Percentiles rank a stretch among this genome's conserved stretches.
These are phyloP conservation scores for Forbesichthys papilliferus DNA, from an alignment of 2,113 vertebrate species.

Conservation along the genomic window DNA sequence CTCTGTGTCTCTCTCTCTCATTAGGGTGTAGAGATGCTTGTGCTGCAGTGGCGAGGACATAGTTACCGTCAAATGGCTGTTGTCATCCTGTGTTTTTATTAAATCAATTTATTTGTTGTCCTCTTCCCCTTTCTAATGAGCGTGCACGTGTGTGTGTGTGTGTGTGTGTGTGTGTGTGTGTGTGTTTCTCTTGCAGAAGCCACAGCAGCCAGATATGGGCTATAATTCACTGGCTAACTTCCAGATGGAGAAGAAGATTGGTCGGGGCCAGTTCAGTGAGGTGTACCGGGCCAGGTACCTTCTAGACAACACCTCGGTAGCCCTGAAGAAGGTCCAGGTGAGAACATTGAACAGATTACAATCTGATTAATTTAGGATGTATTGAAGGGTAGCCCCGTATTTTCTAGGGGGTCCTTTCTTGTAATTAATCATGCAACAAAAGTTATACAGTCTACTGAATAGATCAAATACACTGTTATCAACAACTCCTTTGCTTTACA, in stretches of 20 bases:
- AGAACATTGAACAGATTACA: constrained; percentile 28
- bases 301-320: constrained; percentile 90
- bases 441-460: too few relatives aligned
- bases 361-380: too few relatives aligned
- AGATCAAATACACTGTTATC: too few relatives aligned
- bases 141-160: neutral
- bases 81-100: neutral
- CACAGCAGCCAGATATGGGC: constrained; percentile 91
- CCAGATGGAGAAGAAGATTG: constrained; percentile 96
- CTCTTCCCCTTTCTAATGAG: neutral
- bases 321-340: constrained; percentile 98
- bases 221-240: constrained; percentile 94
- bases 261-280: constrained; percentile 97
- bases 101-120: neutral
- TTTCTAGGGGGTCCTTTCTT: too few relatives aligned
- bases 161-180: neutral
- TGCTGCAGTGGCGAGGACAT: constrained; percentile 4
- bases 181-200: constrained; percentile 80
- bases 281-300: constrained; percentile 93
- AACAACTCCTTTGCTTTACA: too few relatives aligned
- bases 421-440: too few relatives aligned
- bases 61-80: constrained; percentile 1
- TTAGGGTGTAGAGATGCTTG: neutral
- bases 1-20: constrained; percentile 11
- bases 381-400: too few relatives aligned